These are phyloP conservation scores for Drosophila lacteicornis DNA, from an alignment of 1,140 invertebrate species.

Conservation along the genomic window DNA sequence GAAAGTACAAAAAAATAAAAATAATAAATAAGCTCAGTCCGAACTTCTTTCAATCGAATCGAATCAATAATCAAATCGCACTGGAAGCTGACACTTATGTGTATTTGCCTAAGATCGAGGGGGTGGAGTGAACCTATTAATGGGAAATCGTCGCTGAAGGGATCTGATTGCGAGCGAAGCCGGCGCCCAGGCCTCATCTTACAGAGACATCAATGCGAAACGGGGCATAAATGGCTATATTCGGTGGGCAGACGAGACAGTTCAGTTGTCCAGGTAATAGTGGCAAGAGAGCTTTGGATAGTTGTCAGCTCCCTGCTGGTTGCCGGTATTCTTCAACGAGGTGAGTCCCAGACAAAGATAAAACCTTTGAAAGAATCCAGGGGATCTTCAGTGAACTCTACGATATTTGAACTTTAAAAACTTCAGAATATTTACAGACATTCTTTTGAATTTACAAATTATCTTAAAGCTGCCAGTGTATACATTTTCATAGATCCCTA, in stretches of 20 bases:
- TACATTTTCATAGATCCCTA: no score
- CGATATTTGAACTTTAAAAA: no score
- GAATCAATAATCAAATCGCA: no score
- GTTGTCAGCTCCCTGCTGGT: background rate
- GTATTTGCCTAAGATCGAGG: no score
- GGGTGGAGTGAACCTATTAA: background rate
- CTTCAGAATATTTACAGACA: no score
- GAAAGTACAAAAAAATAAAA: constrained; percentile 5
- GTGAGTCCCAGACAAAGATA: background rate
- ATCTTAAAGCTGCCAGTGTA: no score
- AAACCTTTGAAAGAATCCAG: no score
- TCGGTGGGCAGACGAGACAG: background rate
- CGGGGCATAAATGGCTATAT: background rate
- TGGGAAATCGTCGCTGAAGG: background rate
- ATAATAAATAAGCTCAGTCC: no score
- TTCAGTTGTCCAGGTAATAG: constrained; percentile 2
- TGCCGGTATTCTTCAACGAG: background rate
- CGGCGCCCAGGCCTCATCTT: constrained; percentile 4
- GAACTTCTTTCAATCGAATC: background rate
- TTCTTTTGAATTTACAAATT: no score
- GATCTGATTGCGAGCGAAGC: background rate
- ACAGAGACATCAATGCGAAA: background rate
- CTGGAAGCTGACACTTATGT: no score
- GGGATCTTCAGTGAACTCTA: no score
- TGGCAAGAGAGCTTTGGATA: background rate